These are phyloP conservation scores for Hypsibius dujardini DNA, from an alignment of 1,140 invertebrate genomes.

Conservation along the genomic window DNA sequence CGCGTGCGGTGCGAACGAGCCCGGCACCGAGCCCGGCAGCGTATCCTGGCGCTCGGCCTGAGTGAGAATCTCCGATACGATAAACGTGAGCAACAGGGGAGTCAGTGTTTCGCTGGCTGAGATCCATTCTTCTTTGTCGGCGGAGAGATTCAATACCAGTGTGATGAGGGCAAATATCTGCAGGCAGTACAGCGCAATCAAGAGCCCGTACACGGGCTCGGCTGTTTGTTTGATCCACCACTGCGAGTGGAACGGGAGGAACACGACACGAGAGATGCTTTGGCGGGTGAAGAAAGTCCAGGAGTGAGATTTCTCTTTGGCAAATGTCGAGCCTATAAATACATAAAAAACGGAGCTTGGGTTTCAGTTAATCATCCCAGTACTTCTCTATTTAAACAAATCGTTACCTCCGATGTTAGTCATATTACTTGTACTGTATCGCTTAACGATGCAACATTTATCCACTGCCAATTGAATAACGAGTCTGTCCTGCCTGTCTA, in stretches of 20 bases:
- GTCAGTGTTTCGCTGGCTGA: constrained; percentile 49
- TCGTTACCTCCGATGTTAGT: too few species aligned
- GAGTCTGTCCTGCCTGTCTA: too few species aligned
- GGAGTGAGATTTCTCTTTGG: constrained; percentile 76
- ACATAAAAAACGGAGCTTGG: too few species aligned
- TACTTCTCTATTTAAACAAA: too few species aligned
- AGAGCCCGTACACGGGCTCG: constrained; percentile 46
- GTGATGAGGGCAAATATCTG: constrained; percentile 47
- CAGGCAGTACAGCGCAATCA: constrained; percentile 54
- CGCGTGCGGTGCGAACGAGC: background rate
- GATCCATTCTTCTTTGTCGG: constrained; percentile 26
- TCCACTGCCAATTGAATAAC: too few species aligned
- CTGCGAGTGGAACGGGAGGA: constrained; percentile 57
- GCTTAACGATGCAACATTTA: too few species aligned
- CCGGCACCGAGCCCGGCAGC: background rate
- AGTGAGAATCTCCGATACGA: constrained; percentile 26
- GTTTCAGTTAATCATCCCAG: too few species aligned
- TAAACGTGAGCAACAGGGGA: constrained; percentile 57
- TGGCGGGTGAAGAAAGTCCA: constrained; percentile 58
- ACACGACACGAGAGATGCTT: constrained; percentile 54
- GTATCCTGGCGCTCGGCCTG: constrained; percentile 5
- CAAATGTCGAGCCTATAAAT: constrained; percentile 63
- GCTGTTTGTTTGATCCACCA: constrained; percentile 82
- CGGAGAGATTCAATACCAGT: background rate
- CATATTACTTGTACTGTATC: too few species aligned